Evolutionary conservation across 2,797 vertebrate genomes (phyloP).

Genomic region (Heliangelus exortis): DNA sequence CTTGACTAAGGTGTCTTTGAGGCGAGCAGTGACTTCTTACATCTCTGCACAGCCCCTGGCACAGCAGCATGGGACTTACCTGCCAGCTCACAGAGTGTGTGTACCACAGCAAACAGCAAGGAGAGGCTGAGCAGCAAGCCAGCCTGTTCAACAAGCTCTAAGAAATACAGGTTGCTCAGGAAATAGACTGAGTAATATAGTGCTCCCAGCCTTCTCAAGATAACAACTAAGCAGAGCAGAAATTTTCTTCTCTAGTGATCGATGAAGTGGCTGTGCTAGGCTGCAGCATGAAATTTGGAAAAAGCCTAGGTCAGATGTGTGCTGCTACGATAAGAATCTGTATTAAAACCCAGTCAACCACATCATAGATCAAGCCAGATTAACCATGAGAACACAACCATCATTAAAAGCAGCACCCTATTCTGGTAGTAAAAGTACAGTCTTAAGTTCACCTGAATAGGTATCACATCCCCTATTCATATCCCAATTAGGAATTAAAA

Average conservation of each 20-base stretch:
- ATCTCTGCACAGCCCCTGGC: neutral
- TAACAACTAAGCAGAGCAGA: neutral
- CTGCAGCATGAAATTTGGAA: neutral
- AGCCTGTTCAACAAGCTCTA: neutral
- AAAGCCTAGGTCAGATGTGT: neutral
- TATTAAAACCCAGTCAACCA: neutral
- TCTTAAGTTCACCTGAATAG: neutral
- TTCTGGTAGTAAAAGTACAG: neutral
- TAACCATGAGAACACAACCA: neutral
- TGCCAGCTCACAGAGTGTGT: accelerated
- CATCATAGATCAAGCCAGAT: neutral
- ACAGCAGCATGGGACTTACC: accelerated
- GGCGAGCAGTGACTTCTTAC: neutral
- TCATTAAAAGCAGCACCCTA: neutral
- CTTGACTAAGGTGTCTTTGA: neutral
- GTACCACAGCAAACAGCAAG: neutral
- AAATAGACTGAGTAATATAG: neutral
- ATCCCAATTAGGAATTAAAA: neutral
- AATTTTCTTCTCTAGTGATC: neutral
- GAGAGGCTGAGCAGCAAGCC: neutral
- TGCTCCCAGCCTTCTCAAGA: neutral
- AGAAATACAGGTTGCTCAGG: neutral
- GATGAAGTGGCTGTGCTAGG: neutral
- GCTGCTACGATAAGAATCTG: neutral
- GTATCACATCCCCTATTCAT: neutral